Conservation (phyloP, 2,113 vertebrate species). For the Pangasianodon hypophthalmus region DNA sequence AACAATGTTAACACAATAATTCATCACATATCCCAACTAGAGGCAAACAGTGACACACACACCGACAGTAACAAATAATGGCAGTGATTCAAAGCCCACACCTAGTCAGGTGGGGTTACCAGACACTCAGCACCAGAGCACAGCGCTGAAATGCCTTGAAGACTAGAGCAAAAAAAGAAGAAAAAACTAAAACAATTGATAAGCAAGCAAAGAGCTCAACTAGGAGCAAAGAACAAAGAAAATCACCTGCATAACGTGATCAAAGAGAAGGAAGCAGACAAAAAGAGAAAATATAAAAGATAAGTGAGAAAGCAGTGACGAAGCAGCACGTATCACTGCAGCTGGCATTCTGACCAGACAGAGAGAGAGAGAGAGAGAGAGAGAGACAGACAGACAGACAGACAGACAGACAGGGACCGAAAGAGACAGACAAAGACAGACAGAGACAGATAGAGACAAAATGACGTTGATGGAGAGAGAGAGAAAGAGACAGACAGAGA, state of each 20-base stretch:
- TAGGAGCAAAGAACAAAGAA: neutral
- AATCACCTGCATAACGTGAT: constrained; percentile 21
- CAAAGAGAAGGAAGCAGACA: constrained; percentile 3
- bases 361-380: neutral
- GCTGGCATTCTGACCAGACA: constrained; percentile 14
- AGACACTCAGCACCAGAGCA: constrained; percentile 28
- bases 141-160: neutral
- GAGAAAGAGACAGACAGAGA: neutral
- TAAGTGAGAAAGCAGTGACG: constrained; percentile 5
- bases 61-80: constrained; percentile 4
- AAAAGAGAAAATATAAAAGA: constrained; percentile 15
- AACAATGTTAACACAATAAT: neutral
- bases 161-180: neutral
- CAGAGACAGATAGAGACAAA: neutral
- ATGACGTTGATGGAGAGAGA: neutral
- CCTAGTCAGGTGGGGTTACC: neutral
- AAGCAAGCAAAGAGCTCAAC: neutral
- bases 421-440: too few species aligned
- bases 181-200: neutral
- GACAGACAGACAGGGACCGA: neutral
- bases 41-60: neutral
- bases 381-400: neutral
- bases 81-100: neutral
- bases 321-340: constrained; percentile 8
- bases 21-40: neutral